A percentile compares a stretch with the other conserved stretches of the same genome.
Evolutionary conservation across 2,797 vertebrate genomes (phyloP).

Genomic region (Iguana delicatissima): DNA sequence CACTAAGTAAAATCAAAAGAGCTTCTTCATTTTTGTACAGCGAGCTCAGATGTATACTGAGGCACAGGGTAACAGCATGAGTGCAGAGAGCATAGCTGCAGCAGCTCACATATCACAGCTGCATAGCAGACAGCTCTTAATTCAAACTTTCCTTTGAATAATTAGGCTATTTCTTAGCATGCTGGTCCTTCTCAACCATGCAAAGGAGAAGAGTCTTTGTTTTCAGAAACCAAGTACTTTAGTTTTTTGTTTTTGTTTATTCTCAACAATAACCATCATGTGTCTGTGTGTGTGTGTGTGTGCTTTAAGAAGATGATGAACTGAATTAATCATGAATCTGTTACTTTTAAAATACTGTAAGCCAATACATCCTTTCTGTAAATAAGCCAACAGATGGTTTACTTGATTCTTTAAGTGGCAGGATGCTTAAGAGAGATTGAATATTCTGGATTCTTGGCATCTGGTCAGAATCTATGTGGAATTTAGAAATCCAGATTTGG

Average conservation of each 20-base stretch:
- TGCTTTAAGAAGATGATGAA: background rate
- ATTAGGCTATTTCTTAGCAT: constrained; percentile 33
- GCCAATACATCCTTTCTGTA: constrained; percentile 53
- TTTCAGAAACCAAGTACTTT: constrained; percentile 39
- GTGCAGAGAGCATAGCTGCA: background rate
- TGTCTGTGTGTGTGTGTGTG: background rate
- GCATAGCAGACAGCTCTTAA: constrained; percentile 12
- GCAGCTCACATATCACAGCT: constrained; percentile 18
- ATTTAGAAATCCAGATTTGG: constrained; percentile 44
- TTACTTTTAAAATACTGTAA: constrained; percentile 33
- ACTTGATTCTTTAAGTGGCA: constrained; percentile 38
- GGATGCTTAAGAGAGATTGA: constrained; percentile 49
- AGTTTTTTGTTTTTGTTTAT: constrained; percentile 39
- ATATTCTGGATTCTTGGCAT: background rate
- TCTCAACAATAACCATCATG: background rate
- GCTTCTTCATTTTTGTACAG: background rate
- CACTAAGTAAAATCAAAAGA: background rate
- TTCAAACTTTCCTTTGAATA: background rate
- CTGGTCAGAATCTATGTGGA: background rate
- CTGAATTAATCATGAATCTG: background rate
- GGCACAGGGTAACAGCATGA: background rate
- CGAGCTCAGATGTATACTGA: constrained; percentile 3
- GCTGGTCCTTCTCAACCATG: constrained; percentile 16
- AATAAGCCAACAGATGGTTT: constrained; percentile 54
- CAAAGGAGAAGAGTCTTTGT: constrained; percentile 5